These are phyloP conservation scores for Druceiella hillmani DNA, from an alignment of 2,888 invertebrate genomes.

Conservation along the genomic window DNA sequence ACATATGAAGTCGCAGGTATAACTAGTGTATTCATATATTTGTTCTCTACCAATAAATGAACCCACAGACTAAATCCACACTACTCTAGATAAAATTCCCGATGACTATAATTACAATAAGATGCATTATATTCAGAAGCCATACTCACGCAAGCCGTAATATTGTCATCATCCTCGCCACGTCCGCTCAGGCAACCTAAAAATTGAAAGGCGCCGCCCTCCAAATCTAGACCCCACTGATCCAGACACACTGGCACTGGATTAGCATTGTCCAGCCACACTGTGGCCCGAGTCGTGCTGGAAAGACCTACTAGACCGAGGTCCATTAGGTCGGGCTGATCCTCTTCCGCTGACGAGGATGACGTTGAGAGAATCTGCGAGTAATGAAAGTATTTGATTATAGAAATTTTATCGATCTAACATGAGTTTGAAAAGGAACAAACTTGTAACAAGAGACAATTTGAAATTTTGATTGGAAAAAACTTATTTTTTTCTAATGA, in stretches of 20 bases:
- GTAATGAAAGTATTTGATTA: neutral
- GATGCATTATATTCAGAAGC: neutral
- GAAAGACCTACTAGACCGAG: slow-evolving; percentile 62
- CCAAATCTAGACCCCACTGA: slow-evolving; percentile 55
- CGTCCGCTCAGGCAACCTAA: slow-evolving; percentile 51
- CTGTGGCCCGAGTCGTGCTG: slow-evolving; percentile 61
- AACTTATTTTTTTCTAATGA: slow-evolving; percentile 1
- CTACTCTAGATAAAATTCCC: too few relatives aligned
- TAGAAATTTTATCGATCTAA: neutral
- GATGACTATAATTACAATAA: slow-evolving; percentile 2
- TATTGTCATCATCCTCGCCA: slow-evolving; percentile 28
- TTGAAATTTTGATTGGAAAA: neutral
- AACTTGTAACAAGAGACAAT: neutral
- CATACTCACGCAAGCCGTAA: slow-evolving; percentile 25
- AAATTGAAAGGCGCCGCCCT: slow-evolving; percentile 53
- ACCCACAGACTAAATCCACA: neutral
- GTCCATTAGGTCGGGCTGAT: slow-evolving; percentile 38
- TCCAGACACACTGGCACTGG: slow-evolving; percentile 63
- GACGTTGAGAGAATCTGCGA: too few relatives aligned
- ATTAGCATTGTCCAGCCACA: slow-evolving; percentile 69
- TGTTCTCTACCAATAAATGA: too few relatives aligned
- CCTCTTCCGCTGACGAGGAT: neutral
- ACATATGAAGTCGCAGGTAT: too few relatives aligned
- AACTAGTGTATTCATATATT: too few relatives aligned
- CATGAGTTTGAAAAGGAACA: neutral